Conservation (phyloP, 1,140 invertebrate genomes). For the Drosophila triauraria region DNA sequence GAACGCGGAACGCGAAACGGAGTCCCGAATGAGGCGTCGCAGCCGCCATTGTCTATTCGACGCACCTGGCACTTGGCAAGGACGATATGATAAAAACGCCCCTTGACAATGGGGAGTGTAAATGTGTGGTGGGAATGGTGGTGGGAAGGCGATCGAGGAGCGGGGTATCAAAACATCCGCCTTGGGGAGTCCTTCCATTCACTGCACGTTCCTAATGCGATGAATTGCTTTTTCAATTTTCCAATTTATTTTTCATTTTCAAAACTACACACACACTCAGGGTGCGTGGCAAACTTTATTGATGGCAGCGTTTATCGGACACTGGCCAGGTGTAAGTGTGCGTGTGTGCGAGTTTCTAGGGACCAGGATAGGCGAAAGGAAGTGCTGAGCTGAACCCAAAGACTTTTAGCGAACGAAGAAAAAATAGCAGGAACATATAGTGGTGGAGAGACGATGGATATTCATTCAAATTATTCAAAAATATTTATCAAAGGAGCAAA, state of each 20-base stretch:
- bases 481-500: background rate
- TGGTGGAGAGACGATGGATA: background rate
- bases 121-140: background rate
- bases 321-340: slow-evolving; percentile 2
- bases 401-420: background rate
- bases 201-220: slow-evolving; percentile 74
- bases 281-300: slow-evolving; percentile 34
- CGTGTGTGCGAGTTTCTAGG: background rate
- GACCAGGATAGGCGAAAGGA: slow-evolving; percentile 4
- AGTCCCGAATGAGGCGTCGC: slow-evolving; percentile 1
- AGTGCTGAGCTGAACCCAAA: background rate
- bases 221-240: slow-evolving; percentile 82
- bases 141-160: background rate
- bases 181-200: slow-evolving; percentile 43
- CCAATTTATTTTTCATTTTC: slow-evolving; percentile 78
- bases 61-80: slow-evolving; percentile 24
- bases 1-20: background rate
- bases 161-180: slow-evolving; percentile 28
- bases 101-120: slow-evolving; percentile 15
- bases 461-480: background rate
- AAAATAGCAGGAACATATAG: background rate
- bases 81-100: slow-evolving; percentile 17
- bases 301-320: slow-evolving; percentile 36
- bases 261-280: slow-evolving; percentile 43
- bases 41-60: slow-evolving; percentile 16